phyloP scores from a whole-genome alignment of 1,140 invertebrate species.

The Armadillidium nasatum region DNA sequence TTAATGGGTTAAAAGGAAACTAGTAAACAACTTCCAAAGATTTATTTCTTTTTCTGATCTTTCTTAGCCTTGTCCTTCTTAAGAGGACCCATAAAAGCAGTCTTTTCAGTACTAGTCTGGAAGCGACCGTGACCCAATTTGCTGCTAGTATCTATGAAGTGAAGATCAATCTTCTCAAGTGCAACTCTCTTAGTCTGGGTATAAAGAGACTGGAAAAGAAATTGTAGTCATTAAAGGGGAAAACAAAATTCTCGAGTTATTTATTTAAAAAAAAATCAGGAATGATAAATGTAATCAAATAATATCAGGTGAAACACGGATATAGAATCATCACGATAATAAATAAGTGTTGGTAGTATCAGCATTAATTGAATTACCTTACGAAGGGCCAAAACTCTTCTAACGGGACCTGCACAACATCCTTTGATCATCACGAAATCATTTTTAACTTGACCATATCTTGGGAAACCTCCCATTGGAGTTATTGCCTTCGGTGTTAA shows the following conservation, averaged over 20 bases:
- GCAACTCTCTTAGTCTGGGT: constrained; percentile 54
- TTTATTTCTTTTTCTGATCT: no score
- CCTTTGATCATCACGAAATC: constrained; percentile 99
- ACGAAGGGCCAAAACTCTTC: constrained; percentile 95
- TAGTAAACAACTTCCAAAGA: no score
- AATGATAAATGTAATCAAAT: constrained; percentile 2
- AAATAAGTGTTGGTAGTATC: neutral
- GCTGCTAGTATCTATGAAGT: constrained; percentile 99
- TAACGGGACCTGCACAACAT: constrained; percentile 95
- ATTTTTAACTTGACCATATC: constrained; percentile 99
- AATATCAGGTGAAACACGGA: constrained; percentile 29
- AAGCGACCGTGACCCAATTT: constrained; percentile 99
- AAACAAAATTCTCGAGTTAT: no score
- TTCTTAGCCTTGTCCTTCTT: constrained; percentile 67
- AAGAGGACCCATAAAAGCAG: constrained; percentile 92
- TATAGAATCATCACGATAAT: neutral
- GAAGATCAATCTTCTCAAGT: constrained; percentile 95
- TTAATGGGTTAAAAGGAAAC: no score
- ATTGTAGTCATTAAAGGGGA: no score
- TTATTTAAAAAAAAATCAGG: no score
- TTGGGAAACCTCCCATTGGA: constrained; percentile 99
- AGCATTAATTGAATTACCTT: constrained; percentile 63
- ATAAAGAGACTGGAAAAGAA: no score
- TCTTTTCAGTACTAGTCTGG: constrained; percentile 97
- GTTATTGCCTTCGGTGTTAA: constrained; percentile 97